A percentile compares a stretch with the other conserved stretches of the same genome.
phyloP scores from a whole-genome alignment of 2,113 vertebrate species.

The Beaufortia kweichowensis region DNA sequence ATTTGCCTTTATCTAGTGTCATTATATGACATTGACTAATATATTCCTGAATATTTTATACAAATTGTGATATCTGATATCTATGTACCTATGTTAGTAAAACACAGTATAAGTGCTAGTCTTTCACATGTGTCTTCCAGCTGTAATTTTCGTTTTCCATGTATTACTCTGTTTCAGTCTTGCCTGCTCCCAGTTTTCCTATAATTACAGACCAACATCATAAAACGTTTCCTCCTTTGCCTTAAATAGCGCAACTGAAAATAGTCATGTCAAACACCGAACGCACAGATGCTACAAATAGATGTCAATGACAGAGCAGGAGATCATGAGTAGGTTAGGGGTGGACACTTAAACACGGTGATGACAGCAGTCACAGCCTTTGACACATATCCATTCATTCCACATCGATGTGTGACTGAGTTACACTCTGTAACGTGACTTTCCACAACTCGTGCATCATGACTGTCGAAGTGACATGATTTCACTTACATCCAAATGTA shows the following conservation, averaged over 20 bases:
- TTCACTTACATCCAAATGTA: not conserved
- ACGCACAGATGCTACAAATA: constrained; percentile 29
- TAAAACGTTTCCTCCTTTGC: constrained; percentile 19
- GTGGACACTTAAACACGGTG: not conserved
- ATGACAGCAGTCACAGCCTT: not conserved
- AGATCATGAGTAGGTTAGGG: not conserved
- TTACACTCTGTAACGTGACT: not conserved
- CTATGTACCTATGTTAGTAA: not conserved
- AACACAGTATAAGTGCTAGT: not conserved
- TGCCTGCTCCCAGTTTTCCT: constrained; percentile 13
- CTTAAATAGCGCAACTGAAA: constrained; percentile 35
- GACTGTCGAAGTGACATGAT: not conserved
- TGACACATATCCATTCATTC: not conserved
- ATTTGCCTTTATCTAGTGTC: no score
- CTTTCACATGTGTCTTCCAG: no score
- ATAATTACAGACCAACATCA: constrained; percentile 26
- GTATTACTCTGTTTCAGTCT: not conserved
- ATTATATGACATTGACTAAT: no score
- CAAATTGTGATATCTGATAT: not conserved
- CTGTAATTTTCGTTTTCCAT: no score
- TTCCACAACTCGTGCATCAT: not conserved
- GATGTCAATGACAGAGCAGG: constrained; percentile 23
- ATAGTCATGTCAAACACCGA: constrained; percentile 34
- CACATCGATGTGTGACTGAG: not conserved
- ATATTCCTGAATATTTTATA: no score